Evolutionary conservation across 1,140 invertebrate genomes (phyloP), one percentile per base, ranked within the genome.

Genomic region (Leguminivora glycinivorella): DNA sequence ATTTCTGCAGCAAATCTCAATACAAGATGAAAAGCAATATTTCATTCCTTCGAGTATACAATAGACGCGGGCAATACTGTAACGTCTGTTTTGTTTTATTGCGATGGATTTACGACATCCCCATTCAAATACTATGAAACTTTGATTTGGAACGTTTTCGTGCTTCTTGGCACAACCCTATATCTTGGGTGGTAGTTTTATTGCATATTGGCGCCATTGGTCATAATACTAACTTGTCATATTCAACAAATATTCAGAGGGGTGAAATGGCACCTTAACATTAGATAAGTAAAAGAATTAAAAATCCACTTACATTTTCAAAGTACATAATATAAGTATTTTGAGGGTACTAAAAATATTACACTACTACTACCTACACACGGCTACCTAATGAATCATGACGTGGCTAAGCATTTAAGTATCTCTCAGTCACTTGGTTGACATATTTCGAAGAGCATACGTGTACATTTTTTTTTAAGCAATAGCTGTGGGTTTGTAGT

Each of bases 11-110:
- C n/a, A 4, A 31, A 63, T 22, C 58, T 63, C 72, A 74, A 73
- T 73, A 73, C 70, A 70, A 60, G 69, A 58, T 70, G 74, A 72
- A 74, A 69, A 69, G 71, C 52, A 67, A 75, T 67, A 75, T 74
- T 79, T 75, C 70, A 81, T 75, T 56, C 67, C 74, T 69, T 34
- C 56, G 67, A 70, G 43, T 75, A 77, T 77, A 71, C 47, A 71
- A 70, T 31, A 63, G n/a, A n/a, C 26, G 31, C 58, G 58, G 12
- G 29, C 58, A 63, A 31, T 63, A 63, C 58, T 63, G 58, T 26
- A 34, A 34, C 26, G 25, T 29, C 26, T 63, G 29, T 63, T 63
- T 63, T 63, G 58, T 63, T 63, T 63, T 63, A 63, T 63, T 63
- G 58, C 29, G 56, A 58, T 26, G 58, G 58, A 63, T 63, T 63